Base-by-base conservation (phyloP, 2,888 invertebrate genomes). In the Lithophane leautieri region DNA sequence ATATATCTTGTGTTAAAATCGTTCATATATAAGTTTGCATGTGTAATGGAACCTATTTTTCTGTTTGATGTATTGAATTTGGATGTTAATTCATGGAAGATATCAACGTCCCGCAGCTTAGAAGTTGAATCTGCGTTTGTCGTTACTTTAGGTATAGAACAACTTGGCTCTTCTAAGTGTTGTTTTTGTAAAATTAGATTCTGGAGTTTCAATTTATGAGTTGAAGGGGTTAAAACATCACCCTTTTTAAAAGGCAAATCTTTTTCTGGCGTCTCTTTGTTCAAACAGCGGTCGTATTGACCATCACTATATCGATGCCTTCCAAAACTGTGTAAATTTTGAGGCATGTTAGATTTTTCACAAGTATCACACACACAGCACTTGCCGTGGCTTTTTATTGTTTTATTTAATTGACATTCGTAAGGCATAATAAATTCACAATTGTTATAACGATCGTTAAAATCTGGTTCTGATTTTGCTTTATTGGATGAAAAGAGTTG, bases 391-490 rank as follows among this genome's bases (percentile, higher is more conserved):
- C 11, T 56, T 58, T 74, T 50, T 50, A 44, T 50, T 77, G 56
- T 50, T 54, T 40, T 44, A 82, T 88, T 89, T 66, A 87, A 67
- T 75, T 87, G 72, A 72, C 89, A 89, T 76, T 91, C 88, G 63
- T 89, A 92, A 4, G 84, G 78, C 19, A 34, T 54, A 56, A 65
- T 19, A 79, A 89, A 91, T 76, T 89, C 85, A 73, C 88, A 91
- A 34, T 44, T 68, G 56, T 75, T 70, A 7, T n/a, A 40, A 25
- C 7, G 1, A 22, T 54, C 19, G 9, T 47, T 47, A 12, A 58
- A 34, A 60, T 63, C 25, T 44, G 62, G 66, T 50, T 74, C 44
- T 4, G 44, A 68, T 67, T 40, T 22, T 73, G 58, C 22, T 66
- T 56, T 62, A 44, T 28, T 40, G 4, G 28, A 12, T 42, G 66